Conservation (phyloP, 2,888 invertebrate genomes). For the Helicoverpa assulta region DNA sequence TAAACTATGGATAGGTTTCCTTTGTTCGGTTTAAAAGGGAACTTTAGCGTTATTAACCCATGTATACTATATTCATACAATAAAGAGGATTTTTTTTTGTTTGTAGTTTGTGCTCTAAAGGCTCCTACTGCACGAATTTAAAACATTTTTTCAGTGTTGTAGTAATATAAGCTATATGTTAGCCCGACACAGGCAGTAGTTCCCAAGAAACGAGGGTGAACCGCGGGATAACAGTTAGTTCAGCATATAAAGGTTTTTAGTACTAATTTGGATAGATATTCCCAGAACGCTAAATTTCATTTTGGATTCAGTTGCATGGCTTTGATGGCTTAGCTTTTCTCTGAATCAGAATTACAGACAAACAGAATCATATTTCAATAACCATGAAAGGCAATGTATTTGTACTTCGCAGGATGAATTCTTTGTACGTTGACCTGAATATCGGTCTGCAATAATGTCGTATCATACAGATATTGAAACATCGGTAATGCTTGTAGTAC, state of each 20-base stretch:
- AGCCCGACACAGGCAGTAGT: no score
- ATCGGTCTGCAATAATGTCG: constrained; percentile 9
- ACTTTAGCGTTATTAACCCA: background rate
- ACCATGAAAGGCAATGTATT: background rate
- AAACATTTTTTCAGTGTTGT: no score
- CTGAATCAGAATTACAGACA: background rate
- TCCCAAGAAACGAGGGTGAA: no score
- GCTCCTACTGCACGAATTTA: no score
- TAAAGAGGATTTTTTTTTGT: no score
- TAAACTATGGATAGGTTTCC: constrained; percentile 1
- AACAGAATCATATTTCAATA: background rate
- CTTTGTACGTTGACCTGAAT: constrained; percentile 13
- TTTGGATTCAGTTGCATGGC: background rate
- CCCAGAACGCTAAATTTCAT: no score
- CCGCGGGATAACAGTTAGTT: no score
- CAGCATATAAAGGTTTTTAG: no score
- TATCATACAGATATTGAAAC: constrained; percentile 21
- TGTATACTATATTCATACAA: background rate
- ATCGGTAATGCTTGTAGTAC: constrained; percentile 1
- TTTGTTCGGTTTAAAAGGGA: background rate
- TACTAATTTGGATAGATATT: no score
- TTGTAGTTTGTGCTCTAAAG: no score
- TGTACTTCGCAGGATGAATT: background rate
- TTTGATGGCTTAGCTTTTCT: background rate
- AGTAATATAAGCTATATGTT: no score